These are phyloP conservation scores for Epizoanthus fatuus DNA, from an alignment of 92 coral and sea anemone species.

Conservation along the genomic window DNA sequence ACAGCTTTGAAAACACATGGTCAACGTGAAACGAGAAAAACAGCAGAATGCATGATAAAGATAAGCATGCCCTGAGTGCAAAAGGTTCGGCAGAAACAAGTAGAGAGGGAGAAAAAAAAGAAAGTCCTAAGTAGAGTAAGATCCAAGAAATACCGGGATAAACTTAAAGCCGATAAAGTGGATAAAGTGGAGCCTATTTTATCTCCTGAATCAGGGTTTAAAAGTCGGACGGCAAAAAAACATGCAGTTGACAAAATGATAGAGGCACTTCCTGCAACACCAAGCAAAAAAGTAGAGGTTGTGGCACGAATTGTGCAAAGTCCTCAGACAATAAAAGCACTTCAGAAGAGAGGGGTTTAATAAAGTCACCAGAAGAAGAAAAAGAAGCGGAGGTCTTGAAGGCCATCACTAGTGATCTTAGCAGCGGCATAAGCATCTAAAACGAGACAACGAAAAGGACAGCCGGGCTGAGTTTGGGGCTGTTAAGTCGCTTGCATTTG, in stretches of 20 bases:
- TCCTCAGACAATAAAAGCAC: slow-evolving; percentile 44
- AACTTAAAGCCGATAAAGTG: slow-evolving; percentile 31
- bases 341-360: slow-evolving; percentile 50
- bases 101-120: slow-evolving; percentile 17
- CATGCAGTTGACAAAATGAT: slow-evolving; percentile 44
- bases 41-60: slow-evolving; percentile 22
- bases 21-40: not conserved
- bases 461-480: slow-evolving; percentile 35
- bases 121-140: slow-evolving; percentile 37
- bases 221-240: slow-evolving; percentile 58
- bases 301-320: slow-evolving; percentile 41
- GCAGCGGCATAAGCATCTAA: slow-evolving; percentile 32
- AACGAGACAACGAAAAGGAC: slow-evolving; percentile 26
- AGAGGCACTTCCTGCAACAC: slow-evolving; percentile 31
- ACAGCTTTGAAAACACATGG: slow-evolving; percentile 18
- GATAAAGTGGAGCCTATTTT: not conserved
- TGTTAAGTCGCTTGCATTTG: slow-evolving; percentile 67
- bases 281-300: slow-evolving; percentile 44
- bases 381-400: slow-evolving; percentile 24
- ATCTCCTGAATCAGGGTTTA: slow-evolving; percentile 5
- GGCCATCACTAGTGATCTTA: slow-evolving; percentile 3
- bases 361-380: slow-evolving; percentile 63
- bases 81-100: slow-evolving; percentile 13
- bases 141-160: slow-evolving; percentile 47
- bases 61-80: slow-evolving; percentile 47